These are phyloP conservation scores for Epistrophe eligans DNA, from an alignment of 2,888 invertebrate genomes.

Conservation along the genomic window DNA sequence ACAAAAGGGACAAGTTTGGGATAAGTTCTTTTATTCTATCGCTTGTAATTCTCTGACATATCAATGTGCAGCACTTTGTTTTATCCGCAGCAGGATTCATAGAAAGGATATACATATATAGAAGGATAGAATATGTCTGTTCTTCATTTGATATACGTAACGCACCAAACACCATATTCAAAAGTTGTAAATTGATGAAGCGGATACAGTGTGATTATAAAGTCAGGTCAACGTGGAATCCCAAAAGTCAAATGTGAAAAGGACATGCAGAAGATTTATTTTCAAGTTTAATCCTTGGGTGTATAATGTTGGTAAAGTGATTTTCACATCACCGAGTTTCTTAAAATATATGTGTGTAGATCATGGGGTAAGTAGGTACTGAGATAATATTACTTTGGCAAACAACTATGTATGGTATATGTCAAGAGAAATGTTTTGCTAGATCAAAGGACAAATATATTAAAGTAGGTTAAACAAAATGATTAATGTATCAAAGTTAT, in stretches of 20 bases:
- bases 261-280: not conserved
- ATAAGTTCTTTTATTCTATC: constrained; percentile 34
- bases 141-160: constrained; percentile 42
- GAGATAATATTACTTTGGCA: not conserved
- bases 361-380: not conserved
- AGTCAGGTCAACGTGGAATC: constrained; percentile 28
- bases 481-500: too few relatives aligned
- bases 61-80: constrained; percentile 66
- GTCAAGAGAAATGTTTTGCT: not conserved
- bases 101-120: not conserved
- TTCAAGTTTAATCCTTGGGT: constrained; percentile 25
- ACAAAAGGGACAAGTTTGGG: constrained; percentile 47
- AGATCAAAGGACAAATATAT: too few relatives aligned
- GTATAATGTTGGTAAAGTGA: constrained; percentile 18
- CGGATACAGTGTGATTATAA: constrained; percentile 31
- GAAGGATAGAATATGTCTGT: not conserved
- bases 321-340: constrained; percentile 15
- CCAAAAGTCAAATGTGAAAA: constrained; percentile 29
- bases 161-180: constrained; percentile 28
- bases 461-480: too few relatives aligned
- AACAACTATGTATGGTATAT: not conserved
- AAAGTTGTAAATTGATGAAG: constrained; percentile 20
- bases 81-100: constrained; percentile 23
- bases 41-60: constrained; percentile 60
- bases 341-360: not conserved